These are phyloP conservation scores for Symphodus melops DNA, from an alignment of 2,113 vertebrate genomes.

Conservation along the genomic window DNA sequence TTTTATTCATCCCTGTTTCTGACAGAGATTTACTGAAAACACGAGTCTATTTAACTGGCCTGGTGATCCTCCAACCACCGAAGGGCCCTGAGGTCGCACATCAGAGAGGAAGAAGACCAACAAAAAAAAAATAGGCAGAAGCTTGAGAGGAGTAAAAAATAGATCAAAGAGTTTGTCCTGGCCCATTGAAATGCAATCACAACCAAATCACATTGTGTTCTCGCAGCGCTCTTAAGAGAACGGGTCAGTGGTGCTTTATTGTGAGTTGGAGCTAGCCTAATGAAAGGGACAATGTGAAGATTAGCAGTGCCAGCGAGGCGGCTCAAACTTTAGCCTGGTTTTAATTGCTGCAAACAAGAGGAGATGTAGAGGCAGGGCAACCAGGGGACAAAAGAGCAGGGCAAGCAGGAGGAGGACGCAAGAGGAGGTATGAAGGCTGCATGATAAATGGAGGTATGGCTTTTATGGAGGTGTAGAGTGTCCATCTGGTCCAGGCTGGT, in stretches of 20 bases:
- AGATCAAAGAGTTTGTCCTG: constrained; percentile 88
- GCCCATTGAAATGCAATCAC: constrained; percentile 88
- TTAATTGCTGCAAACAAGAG: constrained; percentile 89
- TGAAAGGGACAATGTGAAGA: constrained; percentile 89
- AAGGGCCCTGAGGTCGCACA: constrained; percentile 76
- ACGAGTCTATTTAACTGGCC: constrained; percentile 56
- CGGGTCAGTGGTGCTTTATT: constrained; percentile 86
- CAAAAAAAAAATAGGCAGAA: constrained; percentile 31
- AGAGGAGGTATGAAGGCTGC: constrained; percentile 63
- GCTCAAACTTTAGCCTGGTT: constrained; percentile 86
- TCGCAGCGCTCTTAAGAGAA: constrained; percentile 83
- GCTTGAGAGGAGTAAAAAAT: constrained; percentile 55
- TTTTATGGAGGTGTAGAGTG: constrained; percentile 69
- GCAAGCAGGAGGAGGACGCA: constrained; percentile 69
- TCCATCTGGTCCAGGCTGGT: constrained; percentile 56
- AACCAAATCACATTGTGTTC: constrained; percentile 86
- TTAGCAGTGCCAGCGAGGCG: constrained; percentile 88
- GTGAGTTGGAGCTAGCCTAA: constrained; percentile 86
- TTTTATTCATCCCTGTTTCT: constrained; percentile 31
- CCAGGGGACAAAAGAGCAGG: constrained; percentile 83
- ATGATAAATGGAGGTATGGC: constrained; percentile 62
- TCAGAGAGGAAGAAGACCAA: constrained; percentile 3
- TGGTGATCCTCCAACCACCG: constrained; percentile 66
- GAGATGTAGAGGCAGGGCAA: constrained; percentile 84
- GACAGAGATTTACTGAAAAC: constrained; percentile 1